Conservation (phyloP, 1,140 invertebrate species). For the Halesus radiatus region DNA sequence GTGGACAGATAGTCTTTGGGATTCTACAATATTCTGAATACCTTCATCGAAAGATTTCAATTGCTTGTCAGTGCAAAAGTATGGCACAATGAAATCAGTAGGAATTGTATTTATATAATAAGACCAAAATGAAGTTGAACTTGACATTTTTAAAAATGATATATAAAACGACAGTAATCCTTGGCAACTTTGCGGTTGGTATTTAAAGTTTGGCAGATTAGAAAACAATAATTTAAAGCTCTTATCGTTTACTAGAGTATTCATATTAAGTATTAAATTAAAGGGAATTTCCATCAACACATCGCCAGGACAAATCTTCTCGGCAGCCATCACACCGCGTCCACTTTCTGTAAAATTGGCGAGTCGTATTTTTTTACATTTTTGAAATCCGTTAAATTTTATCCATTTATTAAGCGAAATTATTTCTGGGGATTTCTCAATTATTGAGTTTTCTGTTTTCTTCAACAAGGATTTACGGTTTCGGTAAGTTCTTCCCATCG, state of each 20-base stretch:
- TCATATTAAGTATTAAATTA: constrained; percentile 42
- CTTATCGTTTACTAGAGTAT: constrained; percentile 38
- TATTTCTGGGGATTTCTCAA: constrained; percentile 36
- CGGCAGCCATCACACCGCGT: constrained; percentile 46
- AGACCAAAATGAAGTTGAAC: constrained; percentile 34
- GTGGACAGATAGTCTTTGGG: constrained; percentile 35
- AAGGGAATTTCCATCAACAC: constrained; percentile 46
- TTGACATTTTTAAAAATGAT: constrained; percentile 40
- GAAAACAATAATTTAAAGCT: constrained; percentile 44
- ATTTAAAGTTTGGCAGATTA: not conserved
- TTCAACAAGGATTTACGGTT: constrained; percentile 12
- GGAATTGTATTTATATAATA: constrained; percentile 45
- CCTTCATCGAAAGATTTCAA: constrained; percentile 28
- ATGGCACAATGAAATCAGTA: constrained; percentile 39
- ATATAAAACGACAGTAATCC: constrained; percentile 50
- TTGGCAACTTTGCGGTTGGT: constrained; percentile 38
- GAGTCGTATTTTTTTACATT: constrained; percentile 42
- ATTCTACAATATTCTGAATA: constrained; percentile 38
- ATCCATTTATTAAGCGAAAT: constrained; percentile 50
- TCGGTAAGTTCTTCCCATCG: constrained; percentile 26
- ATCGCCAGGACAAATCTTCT: constrained; percentile 33
- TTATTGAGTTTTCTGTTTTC: not conserved
- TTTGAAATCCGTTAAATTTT: constrained; percentile 35
- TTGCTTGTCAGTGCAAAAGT: constrained; percentile 33
- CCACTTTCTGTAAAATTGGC: constrained; percentile 42